phyloP scores from a whole-genome alignment of 2,797 vertebrate genomes.

The Phrynocephalus forsythii region DNA sequence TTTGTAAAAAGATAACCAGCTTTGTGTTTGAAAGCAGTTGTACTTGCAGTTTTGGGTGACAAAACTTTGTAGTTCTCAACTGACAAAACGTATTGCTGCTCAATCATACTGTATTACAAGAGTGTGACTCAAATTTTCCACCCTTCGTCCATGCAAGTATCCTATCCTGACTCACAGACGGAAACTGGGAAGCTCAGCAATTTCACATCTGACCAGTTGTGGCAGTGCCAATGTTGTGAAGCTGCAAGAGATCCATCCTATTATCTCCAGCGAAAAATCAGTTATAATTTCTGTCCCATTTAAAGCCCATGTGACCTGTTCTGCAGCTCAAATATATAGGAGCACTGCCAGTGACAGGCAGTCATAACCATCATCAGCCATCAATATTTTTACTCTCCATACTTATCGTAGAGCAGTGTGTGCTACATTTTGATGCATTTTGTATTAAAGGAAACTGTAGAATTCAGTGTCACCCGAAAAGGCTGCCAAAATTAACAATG shows the following conservation, averaged over 20 bases:
- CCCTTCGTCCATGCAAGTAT: background rate
- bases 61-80: background rate
- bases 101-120: background rate
- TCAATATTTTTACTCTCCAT: no score
- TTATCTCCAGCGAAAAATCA: background rate
- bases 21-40: background rate
- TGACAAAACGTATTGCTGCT: background rate
- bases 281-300: background rate
- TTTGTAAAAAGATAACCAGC: background rate
- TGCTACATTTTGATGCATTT: no score
- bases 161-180: background rate
- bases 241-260: background rate
- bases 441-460: no score
- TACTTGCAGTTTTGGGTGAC: background rate
- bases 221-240: background rate
- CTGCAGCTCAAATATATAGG: no score
- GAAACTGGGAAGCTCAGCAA: background rate
- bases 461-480: no score
- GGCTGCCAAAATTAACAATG: no score
- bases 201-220: background rate
- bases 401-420: no score
- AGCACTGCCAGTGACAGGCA: background rate
- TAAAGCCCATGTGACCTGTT: background rate
- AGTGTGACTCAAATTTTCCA: background rate
- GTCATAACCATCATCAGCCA: no score